phyloP scores from a whole-genome alignment of 2,888 invertebrate species.

The Synanthedon tipuliformis region DNA sequence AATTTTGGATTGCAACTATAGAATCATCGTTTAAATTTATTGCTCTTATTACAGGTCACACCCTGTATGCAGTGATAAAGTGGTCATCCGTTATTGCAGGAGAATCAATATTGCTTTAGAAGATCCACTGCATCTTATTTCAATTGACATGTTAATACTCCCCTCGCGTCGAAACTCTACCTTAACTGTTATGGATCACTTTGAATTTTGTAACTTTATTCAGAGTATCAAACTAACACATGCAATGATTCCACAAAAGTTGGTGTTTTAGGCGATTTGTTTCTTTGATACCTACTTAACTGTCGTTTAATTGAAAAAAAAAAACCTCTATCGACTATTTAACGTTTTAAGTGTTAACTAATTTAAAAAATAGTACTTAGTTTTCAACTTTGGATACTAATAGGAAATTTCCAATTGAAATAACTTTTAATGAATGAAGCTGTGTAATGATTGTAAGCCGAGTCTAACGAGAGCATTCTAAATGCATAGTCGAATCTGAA shows the following conservation, averaged over 20 bases:
- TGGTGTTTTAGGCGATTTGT: neutral
- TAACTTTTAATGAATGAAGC: conserved; percentile 2
- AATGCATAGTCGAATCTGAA: conserved; percentile 31
- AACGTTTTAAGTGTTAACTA: no score
- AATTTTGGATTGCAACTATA: no score
- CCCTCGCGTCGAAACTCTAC: neutral
- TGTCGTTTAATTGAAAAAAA: no score
- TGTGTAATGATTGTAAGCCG: conserved; percentile 4
- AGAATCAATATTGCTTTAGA: neutral
- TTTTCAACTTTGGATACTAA: neutral
- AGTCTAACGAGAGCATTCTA: conserved; percentile 28
- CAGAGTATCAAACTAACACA: neutral
- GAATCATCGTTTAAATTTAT: no score
- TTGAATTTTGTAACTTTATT: neutral
- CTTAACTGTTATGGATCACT: neutral
- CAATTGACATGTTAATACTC: neutral
- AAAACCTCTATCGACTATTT: no score
- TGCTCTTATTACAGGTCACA: no score
- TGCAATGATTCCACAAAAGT: neutral
- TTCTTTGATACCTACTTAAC: no score
- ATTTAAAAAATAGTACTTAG: no score
- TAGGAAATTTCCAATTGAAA: neutral
- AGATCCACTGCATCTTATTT: neutral
- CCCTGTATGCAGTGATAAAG: neutral
- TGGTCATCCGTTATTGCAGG: neutral